A percentile compares a stretch with the other conserved stretches of the same genome.
phyloP scores from a whole-genome alignment of 2,113 vertebrate genomes.

The Tautogolabrus adspersus region DNA sequence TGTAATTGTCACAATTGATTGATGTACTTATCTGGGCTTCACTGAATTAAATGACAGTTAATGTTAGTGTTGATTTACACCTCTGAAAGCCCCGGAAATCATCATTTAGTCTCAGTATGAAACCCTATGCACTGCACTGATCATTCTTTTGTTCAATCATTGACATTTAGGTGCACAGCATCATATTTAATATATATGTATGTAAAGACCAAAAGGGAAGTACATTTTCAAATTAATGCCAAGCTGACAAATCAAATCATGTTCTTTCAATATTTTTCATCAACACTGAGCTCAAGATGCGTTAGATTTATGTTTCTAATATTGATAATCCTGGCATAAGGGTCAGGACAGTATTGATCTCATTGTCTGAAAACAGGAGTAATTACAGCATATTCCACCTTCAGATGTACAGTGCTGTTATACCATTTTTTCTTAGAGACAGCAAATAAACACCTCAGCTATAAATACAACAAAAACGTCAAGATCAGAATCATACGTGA shows the following conservation, averaged over 20 bases:
- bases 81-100: not conserved
- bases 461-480: not conserved
- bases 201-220: not conserved
- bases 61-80: not conserved
- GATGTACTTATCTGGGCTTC: not conserved
- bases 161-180: not conserved
- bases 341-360: conserved; percentile 11
- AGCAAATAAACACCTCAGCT: not conserved
- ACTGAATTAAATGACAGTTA: not conserved
- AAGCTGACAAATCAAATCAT: not conserved
- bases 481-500: not conserved
- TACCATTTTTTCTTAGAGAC: not conserved
- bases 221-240: not conserved
- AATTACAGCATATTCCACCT: not conserved
- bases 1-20: not conserved
- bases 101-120: not conserved
- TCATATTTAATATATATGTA: not conserved
- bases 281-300: not conserved
- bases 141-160: not conserved
- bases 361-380: not conserved
- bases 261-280: conserved; percentile 8
- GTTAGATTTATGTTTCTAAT: conserved; percentile 14
- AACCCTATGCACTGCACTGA: not conserved
- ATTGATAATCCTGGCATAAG: conserved; percentile 4
- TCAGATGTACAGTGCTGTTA: not conserved